Conservation (phyloP, 2,113 vertebrate species). For the Vimba vimba region DNA sequence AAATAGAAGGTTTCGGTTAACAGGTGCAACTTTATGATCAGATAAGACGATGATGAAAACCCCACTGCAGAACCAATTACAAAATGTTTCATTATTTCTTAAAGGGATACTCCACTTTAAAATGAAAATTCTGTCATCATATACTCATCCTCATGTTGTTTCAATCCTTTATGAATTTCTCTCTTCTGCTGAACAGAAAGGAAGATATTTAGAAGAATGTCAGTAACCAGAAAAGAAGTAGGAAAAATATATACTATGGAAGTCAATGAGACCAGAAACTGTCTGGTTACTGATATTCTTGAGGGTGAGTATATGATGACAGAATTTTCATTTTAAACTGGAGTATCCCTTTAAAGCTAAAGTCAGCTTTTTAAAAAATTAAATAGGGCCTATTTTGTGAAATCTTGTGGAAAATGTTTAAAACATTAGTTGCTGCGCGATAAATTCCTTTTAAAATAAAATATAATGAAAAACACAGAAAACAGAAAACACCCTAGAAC, state of each 20-base stretch:
- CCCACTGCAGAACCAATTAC: background rate
- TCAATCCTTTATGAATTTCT: too few relatives aligned
- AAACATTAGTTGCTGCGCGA: background rate
- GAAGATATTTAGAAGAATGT: too few relatives aligned
- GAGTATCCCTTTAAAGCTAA: too few relatives aligned
- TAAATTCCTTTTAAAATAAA: background rate
- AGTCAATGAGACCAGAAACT: too few relatives aligned
- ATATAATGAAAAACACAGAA: background rate
- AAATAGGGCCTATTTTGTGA: background rate
- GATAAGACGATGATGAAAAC: constrained; percentile 47
- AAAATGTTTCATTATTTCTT: background rate
- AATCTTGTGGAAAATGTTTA: background rate
- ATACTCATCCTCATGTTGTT: too few relatives aligned
- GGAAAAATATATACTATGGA: too few relatives aligned
- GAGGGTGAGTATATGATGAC: too few relatives aligned
- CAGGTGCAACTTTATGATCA: constrained; percentile 49
- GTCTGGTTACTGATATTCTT: too few relatives aligned
- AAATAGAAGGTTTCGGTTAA: constrained; percentile 1
- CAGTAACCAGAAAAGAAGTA: too few relatives aligned
- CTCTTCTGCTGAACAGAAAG: too few relatives aligned
- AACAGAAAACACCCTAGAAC: background rate
- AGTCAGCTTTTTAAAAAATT: background rate
- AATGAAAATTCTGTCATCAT: too few relatives aligned
- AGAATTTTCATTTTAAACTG: too few relatives aligned
- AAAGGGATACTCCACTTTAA: background rate